These are phyloP conservation scores for Sinotaia quadrata DNA, from an alignment of 2,888 invertebrate genomes.

Conservation along the genomic window DNA sequence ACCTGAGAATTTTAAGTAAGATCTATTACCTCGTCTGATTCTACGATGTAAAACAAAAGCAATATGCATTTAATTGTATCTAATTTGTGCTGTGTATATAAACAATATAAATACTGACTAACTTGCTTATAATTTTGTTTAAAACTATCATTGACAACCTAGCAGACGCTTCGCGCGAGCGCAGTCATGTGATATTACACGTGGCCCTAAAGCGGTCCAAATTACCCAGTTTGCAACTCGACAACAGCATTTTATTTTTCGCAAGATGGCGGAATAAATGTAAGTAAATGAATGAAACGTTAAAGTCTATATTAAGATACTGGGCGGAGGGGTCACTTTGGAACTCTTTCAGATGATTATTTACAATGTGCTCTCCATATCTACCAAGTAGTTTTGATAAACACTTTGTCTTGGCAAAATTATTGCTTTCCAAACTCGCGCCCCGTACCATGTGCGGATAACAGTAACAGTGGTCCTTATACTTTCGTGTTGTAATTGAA, in stretches of 20 bases:
- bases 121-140: no score
- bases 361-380: slow-evolving; percentile 10
- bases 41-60: no score
- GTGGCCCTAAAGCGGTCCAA: slow-evolving; percentile 37
- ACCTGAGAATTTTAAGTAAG: no score
- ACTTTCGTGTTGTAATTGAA: no score
- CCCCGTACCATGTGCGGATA: slow-evolving; percentile 16
- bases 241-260: slow-evolving; percentile 44
- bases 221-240: slow-evolving; percentile 45
- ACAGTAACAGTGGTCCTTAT: background rate
- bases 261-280: slow-evolving; percentile 64
- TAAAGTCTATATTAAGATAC: slow-evolving; percentile 12
- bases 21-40: no score
- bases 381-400: slow-evolving; percentile 16
- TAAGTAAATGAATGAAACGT: slow-evolving; percentile 46
- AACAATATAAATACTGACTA: no score
- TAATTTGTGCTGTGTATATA: no score
- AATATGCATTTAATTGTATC: no score
- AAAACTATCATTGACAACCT: background rate
- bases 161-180: background rate
- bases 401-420: background rate
- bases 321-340: background rate
- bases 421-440: slow-evolving; percentile 16
- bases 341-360: slow-evolving; percentile 6
- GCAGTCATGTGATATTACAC: slow-evolving; percentile 44